Conservation (phyloP, 2,797 vertebrate genomes). For the Chromis chromis region DNA sequence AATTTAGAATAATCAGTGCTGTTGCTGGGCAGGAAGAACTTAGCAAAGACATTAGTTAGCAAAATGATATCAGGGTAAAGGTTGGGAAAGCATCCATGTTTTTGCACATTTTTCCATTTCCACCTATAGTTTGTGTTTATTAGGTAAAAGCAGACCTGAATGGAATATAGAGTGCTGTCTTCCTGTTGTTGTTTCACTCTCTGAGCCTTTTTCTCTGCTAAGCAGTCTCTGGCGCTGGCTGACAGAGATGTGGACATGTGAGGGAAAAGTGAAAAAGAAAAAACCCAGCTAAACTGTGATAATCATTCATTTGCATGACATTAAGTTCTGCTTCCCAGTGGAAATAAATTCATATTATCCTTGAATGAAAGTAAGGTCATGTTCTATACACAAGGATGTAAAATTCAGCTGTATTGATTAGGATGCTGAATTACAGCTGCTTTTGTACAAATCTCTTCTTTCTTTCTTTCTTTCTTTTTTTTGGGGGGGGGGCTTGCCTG, state of each 20-base stretch:
- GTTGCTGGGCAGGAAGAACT: conserved; percentile 4
- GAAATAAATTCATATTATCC: conserved; percentile 4
- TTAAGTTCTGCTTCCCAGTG: not conserved
- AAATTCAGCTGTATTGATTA: conserved; percentile 15
- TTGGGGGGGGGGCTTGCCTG: not conserved
- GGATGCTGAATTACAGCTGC: not conserved
- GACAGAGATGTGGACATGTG: conserved; percentile 1
- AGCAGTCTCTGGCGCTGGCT: not conserved
- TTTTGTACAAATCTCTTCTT: conserved; percentile 22
- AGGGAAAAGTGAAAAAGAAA: not conserved
- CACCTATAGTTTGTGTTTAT: not conserved
- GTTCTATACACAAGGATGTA: not conserved
- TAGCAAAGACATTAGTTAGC: too few species aligned
- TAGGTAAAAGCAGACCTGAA: not conserved
- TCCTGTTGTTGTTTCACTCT: conserved; percentile 6
- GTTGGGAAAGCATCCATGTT: not conserved
- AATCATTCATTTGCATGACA: not conserved
- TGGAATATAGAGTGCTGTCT: not conserved
- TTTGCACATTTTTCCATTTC: not conserved
- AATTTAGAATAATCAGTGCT: too few species aligned
- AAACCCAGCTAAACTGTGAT: conserved; percentile 15
- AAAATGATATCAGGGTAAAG: conserved; percentile 11
- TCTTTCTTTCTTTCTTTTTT: not conserved
- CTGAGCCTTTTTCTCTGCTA: not conserved
- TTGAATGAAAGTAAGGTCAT: not conserved